phyloP scores from a whole-genome alignment of 2,888 invertebrate genomes.

The Machimus atricapillus region DNA sequence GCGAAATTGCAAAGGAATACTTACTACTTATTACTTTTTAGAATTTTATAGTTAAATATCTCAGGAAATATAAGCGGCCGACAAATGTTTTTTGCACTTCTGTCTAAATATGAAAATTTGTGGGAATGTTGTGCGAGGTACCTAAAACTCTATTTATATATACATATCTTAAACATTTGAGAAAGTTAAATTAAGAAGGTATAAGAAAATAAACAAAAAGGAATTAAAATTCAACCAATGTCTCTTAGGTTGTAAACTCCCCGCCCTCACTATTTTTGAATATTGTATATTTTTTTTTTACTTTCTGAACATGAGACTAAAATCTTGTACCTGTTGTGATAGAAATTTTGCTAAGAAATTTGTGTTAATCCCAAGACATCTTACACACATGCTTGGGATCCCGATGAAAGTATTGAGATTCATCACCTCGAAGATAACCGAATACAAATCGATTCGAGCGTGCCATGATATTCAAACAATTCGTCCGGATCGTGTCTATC shows the following conservation, averaged over 20 bases:
- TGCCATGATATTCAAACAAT: constrained; percentile 11
- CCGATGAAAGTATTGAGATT: not conserved
- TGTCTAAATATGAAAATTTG: no score
- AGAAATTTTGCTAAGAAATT: not conserved
- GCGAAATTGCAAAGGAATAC: no score
- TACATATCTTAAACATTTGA: no score
- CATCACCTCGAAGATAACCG: not conserved
- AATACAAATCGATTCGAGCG: constrained; percentile 1
- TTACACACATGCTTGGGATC: not conserved
- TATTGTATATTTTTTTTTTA: not conserved
- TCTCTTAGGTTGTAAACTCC: not conserved
- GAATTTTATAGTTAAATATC: no score
- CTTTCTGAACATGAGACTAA: not conserved
- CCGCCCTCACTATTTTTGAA: not conserved
- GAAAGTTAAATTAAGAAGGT: not conserved
- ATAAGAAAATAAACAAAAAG: no score
- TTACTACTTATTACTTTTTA: no score
- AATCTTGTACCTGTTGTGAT: not conserved
- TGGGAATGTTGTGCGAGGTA: no score
- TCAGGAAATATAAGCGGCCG: no score
- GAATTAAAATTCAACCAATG: not conserved
- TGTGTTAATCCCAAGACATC: not conserved
- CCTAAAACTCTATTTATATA: no score
- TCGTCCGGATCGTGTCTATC: constrained; percentile 41
- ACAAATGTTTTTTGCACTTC: no score